Percentiles rank a stretch among this genome's conserved stretches.
phyloP scores from a whole-genome alignment of 1,140 invertebrate species.

The Drosophila prosaltans region DNA sequence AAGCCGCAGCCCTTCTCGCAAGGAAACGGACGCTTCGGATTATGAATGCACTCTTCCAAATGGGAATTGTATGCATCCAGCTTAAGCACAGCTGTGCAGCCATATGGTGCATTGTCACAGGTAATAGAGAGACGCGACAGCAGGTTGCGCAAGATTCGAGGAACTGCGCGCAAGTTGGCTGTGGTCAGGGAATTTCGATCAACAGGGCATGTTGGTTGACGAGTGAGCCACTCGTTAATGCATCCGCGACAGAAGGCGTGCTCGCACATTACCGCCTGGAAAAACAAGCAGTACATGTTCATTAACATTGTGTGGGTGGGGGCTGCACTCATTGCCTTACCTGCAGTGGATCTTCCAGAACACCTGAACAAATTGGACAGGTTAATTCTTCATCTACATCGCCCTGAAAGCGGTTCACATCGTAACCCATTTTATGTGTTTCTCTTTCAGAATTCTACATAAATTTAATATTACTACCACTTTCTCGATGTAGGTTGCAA shows the following conservation, averaged over 20 bases:
- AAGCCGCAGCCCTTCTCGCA: slow-evolving; percentile 97
- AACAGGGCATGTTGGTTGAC: slow-evolving; percentile 96
- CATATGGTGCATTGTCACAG: slow-evolving; percentile 95
- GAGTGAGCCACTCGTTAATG: slow-evolving; percentile 96
- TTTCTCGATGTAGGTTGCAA: slow-evolving; percentile 5
- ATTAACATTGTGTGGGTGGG: slow-evolving; percentile 16
- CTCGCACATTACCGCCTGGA: slow-evolving; percentile 95
- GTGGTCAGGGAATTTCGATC: slow-evolving; percentile 94
- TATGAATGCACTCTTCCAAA: slow-evolving; percentile 95
- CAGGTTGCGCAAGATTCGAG: slow-evolving; percentile 95
- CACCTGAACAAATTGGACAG: slow-evolving; percentile 92
- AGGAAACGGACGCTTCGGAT: slow-evolving; percentile 95
- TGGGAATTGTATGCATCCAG: slow-evolving; percentile 92
- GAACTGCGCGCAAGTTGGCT: slow-evolving; percentile 94
- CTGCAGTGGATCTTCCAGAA: slow-evolving; percentile 92
- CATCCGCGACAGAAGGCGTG: slow-evolving; percentile 97
- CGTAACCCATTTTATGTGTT: slow-evolving; percentile 88
- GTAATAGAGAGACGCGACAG: slow-evolving; percentile 93
- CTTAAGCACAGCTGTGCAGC: slow-evolving; percentile 93
- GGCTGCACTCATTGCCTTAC: slow-evolving; percentile 74
- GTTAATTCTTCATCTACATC: slow-evolving; percentile 93
- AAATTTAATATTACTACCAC: slow-evolving; percentile 23
- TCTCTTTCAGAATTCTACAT: slow-evolving; percentile 36
- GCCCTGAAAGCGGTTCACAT: slow-evolving; percentile 90
- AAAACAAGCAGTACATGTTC: slow-evolving; percentile 51